These are phyloP conservation scores for Megalurothrips usitatus DNA, from an alignment of 2,888 invertebrate species.

Conservation along the genomic window DNA sequence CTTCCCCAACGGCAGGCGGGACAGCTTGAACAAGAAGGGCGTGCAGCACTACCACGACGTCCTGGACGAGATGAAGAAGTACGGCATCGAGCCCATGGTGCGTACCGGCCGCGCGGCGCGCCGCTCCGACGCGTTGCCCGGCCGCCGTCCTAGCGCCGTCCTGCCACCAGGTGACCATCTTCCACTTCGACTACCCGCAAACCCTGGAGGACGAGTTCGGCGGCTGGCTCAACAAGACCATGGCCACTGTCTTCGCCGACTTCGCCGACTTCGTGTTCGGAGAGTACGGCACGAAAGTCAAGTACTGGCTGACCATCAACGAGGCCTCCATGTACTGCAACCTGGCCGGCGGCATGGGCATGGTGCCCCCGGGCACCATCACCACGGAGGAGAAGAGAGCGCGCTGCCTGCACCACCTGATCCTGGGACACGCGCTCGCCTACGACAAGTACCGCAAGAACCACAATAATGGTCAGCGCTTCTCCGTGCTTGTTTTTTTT, in stretches of 20 bases:
- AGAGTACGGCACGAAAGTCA: constrained; percentile 2
- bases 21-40: background rate
- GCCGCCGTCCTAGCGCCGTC: too few relatives aligned
- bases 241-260: background rate
- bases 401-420: background rate
- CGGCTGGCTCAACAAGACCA: background rate
- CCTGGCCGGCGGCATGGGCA: constrained; percentile 27
- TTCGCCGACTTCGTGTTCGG: background rate
- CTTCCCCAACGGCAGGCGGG: background rate
- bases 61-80: background rate
- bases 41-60: background rate
- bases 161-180: constrained; percentile 4
- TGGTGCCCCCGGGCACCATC: background rate
- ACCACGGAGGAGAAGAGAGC: background rate
- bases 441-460: background rate
- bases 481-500: too few relatives aligned
- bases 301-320: constrained; percentile 15
- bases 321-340: constrained; percentile 32
- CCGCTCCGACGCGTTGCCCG: too few relatives aligned
- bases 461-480: too few relatives aligned
- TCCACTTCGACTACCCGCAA: constrained; percentile 6
- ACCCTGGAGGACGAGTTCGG: background rate
- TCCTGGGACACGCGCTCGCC: background rate
- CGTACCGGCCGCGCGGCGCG: too few relatives aligned
- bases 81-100: background rate